A percentile compares a stretch with the other conserved stretches of the same genome.
phyloP scores from a whole-genome alignment of 1,140 invertebrate genomes.

The Heliconius himera region DNA sequence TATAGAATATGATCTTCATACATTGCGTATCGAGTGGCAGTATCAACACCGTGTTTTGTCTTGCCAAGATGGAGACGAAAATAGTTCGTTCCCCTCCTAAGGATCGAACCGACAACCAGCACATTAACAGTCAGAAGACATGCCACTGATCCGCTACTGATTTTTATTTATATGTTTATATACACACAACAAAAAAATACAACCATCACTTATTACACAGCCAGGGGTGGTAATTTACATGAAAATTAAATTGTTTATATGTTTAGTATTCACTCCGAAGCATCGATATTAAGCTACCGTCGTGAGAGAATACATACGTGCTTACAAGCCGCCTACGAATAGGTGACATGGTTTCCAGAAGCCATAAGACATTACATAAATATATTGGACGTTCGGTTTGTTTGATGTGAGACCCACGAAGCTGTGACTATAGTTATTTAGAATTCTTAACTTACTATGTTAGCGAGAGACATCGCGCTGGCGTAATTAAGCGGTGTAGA shows the following conservation, averaged over 20 bases:
- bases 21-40: no score
- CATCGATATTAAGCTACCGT: conserved; percentile 41
- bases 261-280: conserved; percentile 34
- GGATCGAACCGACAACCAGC: no score
- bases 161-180: background rate
- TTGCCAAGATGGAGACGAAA: no score
- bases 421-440: background rate
- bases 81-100: no score
- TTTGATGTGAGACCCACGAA: background rate
- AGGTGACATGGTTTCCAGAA: conserved; percentile 19
- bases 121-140: no score
- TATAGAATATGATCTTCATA: no score
- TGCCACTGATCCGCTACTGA: background rate
- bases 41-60: no score
- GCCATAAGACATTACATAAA: conserved; percentile 5
- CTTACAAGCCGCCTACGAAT: conserved; percentile 28
- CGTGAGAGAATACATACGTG: conserved; percentile 41
- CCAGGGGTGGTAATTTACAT: conserved; percentile 35
- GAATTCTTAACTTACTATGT: no score
- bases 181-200: background rate
- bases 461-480: no score
- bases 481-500: background rate
- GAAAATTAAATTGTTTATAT: conserved; percentile 38
- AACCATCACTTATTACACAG: conserved; percentile 15
- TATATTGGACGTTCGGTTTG: background rate